Base-by-base conservation (phyloP, 2,797 vertebrate genomes). In the Vireo griseus region DNA sequence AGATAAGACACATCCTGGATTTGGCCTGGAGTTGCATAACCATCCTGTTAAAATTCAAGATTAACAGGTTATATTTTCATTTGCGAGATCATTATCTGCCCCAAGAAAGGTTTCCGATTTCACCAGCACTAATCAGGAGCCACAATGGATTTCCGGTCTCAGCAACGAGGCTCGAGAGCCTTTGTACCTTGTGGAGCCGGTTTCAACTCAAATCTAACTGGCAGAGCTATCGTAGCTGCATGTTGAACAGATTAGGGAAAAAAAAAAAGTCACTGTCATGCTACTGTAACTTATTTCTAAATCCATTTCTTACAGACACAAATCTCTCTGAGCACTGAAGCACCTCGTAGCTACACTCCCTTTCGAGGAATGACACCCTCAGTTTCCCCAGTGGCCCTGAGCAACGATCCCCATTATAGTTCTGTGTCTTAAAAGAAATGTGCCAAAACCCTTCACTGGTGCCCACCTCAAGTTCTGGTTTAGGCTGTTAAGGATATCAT, bases 41-140 rank as follows among this genome's bases (percentile, higher is more conserved):
- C 59, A 55, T 63, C 63, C 79, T 90, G 89, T 61, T 88, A 86
- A 90, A 94, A 94, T 91, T 95, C 95, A 96, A 90, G 95, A 97
- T 93, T 82, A 95, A 82, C 94, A 94, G 96, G 95, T 95, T 95
- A 90, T 88, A 96, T 92, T 96, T 95, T 96, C 94, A 95, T 97
- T 79, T 66, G 67, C 0, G 9, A 96, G 95, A 94, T 95, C 55
- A 33, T 84, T 95, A 96, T 96, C 95, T 73, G 85, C 85, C 50
- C 76, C 4, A 16, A 96, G 89, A 95, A 94, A 94, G 94, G 94
- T 94, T 95, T 97, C 94, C 39, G 13, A 97, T 97, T 96, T 96
- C 96, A 97, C 76, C 94, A 81, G 95, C 92, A 40, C 92, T 95
- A 95, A 95, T 92, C 94, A 96, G 87, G 94, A 95, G 31, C 87